These are phyloP conservation scores for Neofelis nebulosa DNA, from an alignment of 2,113 vertebrate genomes.

Conservation along the genomic window DNA sequence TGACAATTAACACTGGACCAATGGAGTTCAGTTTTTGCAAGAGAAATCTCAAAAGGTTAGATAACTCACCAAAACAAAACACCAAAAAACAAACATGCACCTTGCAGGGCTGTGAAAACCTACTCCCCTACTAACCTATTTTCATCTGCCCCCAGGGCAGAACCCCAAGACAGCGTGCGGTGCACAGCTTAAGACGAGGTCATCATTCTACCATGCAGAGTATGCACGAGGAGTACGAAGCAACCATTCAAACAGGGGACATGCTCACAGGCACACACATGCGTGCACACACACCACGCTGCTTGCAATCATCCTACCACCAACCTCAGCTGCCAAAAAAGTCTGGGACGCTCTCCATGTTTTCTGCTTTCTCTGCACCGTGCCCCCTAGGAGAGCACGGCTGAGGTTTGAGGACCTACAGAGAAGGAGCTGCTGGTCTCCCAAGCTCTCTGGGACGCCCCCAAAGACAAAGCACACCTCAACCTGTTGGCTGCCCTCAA, in stretches of 20 bases:
- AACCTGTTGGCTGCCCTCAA: background rate
- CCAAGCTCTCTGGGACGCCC: background rate
- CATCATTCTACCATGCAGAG: background rate
- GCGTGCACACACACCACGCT: background rate
- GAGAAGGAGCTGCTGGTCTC: background rate
- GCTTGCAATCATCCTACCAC: background rate
- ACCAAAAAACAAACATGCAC: background rate
- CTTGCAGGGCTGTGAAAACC: background rate
- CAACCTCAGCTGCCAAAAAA: background rate
- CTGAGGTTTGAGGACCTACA: background rate
- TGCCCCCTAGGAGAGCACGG: background rate
- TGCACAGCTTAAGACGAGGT: background rate
- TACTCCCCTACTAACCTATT: background rate
- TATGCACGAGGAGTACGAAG: background rate
- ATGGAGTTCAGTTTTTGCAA: background rate
- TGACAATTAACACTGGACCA: background rate
- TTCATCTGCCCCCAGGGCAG: background rate
- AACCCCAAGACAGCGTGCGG: background rate
- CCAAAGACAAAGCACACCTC: background rate
- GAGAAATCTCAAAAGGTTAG: background rate
- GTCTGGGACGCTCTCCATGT: background rate
- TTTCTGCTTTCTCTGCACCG: background rate
- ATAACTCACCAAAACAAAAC: background rate
- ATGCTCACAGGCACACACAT: rapidly evolving
- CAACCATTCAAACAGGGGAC: background rate